Evolutionary conservation across 2,888 invertebrate species (phyloP).

Genomic region (Cartodere bifasciata): DNA sequence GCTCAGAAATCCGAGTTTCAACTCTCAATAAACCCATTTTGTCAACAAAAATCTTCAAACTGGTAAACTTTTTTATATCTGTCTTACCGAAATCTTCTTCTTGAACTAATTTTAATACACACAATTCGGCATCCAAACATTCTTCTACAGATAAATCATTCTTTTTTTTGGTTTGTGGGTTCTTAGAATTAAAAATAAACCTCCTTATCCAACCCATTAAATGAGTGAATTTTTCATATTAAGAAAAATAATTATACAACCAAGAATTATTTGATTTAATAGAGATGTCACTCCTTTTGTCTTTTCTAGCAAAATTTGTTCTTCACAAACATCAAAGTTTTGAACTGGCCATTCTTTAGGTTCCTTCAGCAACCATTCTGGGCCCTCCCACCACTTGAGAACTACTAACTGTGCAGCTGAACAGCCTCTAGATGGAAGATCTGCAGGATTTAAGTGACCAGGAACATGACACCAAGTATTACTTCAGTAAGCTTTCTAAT

Average conservation of each 20-base stretch:
- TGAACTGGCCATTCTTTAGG: slow-evolving; percentile 17
- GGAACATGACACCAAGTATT: slow-evolving; percentile 21
- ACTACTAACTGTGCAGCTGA: slow-evolving; percentile 15
- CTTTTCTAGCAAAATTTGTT: slow-evolving; percentile 8
- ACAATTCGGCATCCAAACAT: background rate
- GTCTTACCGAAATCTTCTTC: background rate
- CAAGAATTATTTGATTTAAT: background rate
- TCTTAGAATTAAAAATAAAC: slow-evolving; percentile 3
- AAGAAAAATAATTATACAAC: background rate
- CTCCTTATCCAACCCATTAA: slow-evolving; percentile 11
- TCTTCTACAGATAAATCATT: background rate
- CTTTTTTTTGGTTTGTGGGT: background rate
- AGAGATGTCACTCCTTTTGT: slow-evolving; percentile 6
- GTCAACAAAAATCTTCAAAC: background rate
- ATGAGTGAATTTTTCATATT: background rate
- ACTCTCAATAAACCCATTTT: background rate
- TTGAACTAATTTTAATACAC: background rate
- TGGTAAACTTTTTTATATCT: background rate
- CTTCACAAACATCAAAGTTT: slow-evolving; percentile 5
- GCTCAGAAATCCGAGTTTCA: background rate
- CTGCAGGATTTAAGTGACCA: slow-evolving; percentile 22
- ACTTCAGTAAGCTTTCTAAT: slow-evolving; percentile 16
- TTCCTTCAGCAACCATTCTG: slow-evolving; percentile 18
- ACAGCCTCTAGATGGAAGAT: slow-evolving; percentile 23
- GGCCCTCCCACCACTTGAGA: slow-evolving; percentile 24